Evolutionary conservation across 2,113 vertebrate species (phyloP).

Genomic region (Malurus elegans): DNA sequence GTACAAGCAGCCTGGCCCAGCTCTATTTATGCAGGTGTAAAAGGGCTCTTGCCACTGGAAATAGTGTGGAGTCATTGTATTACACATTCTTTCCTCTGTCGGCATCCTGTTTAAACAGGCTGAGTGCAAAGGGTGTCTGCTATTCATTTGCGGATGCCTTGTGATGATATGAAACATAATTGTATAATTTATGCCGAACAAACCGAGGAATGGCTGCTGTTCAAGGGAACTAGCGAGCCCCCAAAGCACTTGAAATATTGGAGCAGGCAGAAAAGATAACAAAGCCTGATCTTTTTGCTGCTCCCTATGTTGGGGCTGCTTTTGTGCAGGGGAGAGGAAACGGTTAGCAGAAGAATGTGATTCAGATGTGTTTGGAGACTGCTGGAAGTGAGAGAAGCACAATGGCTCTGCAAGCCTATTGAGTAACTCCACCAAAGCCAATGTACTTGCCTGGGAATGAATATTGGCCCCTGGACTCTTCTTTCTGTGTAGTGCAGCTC

Average conservation of each 20-base stretch:
- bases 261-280: constrained; percentile 56
- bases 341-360: not conserved
- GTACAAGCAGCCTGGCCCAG: not conserved
- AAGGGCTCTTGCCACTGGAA: constrained; percentile 42
- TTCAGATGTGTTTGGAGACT: constrained; percentile 40
- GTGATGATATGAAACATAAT: constrained; percentile 59
- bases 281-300: constrained; percentile 14
- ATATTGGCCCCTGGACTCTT: constrained; percentile 23
- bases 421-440: constrained; percentile 28
- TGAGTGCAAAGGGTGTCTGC: constrained; percentile 41
- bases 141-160: constrained; percentile 47
- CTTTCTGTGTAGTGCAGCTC: not conserved
- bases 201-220: constrained; percentile 40
- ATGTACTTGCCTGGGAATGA: not conserved
- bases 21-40: constrained; percentile 70
- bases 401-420: constrained; percentile 16
- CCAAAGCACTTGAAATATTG: constrained; percentile 43
- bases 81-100: constrained; percentile 58
- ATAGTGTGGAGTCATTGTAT: constrained; percentile 29
- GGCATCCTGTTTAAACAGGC: constrained; percentile 63
- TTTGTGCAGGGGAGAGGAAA: constrained; percentile 8
- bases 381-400: constrained; percentile 28
- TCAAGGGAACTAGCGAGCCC: constrained; percentile 17
- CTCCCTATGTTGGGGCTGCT: not conserved
- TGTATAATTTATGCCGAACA: constrained; percentile 46